Base-by-base conservation (phyloP, 2,888 invertebrate species). In the Stegana nigrithorax region DNA sequence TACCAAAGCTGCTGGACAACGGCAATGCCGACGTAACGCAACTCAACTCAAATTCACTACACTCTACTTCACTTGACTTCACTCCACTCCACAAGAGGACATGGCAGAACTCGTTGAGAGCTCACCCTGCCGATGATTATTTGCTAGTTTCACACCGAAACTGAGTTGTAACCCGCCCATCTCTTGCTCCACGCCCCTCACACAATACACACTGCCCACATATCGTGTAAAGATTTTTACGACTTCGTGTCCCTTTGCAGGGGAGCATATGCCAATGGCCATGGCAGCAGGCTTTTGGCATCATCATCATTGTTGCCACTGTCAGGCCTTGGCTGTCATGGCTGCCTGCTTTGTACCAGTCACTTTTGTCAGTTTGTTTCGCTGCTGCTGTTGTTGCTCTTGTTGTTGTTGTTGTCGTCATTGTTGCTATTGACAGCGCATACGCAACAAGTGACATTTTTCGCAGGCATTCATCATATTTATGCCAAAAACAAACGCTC, bases 381-480 rank as follows among this genome's bases (percentile, higher is more conserved):
- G 26, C 5, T 26, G 8, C 25, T 25, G 26, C 25, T 25, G 5
- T 25, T 47, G 5, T 47, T 47, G 45, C 19, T 25, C n/a, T 47
- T 50, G n/a, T 4, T 42, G n/a, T 42, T 42, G 14, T 7, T 39
- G 39, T 12, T 39, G 39, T 12, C 14, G 39, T 39, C 14, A 14
- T 12, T 39, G 39, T 39, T 14, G 39, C 21, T 56, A 12, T 17
- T 29, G 25, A 23, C 42, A 42, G 23, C 59, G 61, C 51, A 68
- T 66, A 68, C 68, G 80, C 76, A 76, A 76, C 76, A 76, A 82
- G 83, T 82, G 82, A 81, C 75, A 78, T 66, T 73, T 81, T 81
- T 81, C 73, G 67, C 78, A 72, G 71, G 73, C 81, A 79, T 80
- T 77, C 80, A 80, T 81, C 81, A 82, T 80, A 75, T 82, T 76